Conservation (phyloP, 2,888 invertebrate genomes). For the Minunthozetes semirufus region DNA sequence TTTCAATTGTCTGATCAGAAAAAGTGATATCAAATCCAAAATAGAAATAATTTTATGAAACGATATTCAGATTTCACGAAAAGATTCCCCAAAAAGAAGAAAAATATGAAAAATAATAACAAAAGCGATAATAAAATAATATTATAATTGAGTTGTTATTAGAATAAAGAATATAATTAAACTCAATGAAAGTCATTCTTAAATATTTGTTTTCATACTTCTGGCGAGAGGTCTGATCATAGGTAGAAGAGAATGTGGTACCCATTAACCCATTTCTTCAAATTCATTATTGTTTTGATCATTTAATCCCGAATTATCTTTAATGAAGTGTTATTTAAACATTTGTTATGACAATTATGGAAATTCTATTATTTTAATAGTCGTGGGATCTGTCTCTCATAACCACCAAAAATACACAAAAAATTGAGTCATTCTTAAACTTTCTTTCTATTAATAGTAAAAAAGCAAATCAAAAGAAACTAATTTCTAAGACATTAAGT, state of each 20-base stretch:
- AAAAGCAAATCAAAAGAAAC: neutral
- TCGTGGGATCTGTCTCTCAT: constrained; percentile 1
- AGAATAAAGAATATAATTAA: no score
- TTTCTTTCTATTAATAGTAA: neutral
- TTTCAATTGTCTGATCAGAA: constrained; percentile 9
- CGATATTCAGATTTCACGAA: neutral
- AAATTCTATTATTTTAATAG: neutral
- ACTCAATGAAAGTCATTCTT: no score
- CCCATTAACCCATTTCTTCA: constrained; percentile 5
- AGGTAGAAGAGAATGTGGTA: no score
- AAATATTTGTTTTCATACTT: no score
- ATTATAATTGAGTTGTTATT: no score
- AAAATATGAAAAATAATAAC: no score
- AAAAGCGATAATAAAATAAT: no score
- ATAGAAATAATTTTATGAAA: neutral
- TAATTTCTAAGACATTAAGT: neutral
- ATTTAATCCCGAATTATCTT: neutral
- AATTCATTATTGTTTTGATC: neutral
- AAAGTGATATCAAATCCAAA: constrained; percentile 1
- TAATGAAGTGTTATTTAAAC: neutral
- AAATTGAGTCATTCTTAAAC: neutral
- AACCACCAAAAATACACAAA: neutral
- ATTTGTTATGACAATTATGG: constrained; percentile 4
- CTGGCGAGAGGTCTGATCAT: no score
- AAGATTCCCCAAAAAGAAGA: neutral